These are phyloP conservation scores for Ammodytes dubius DNA, from an alignment of 2,113 vertebrate genomes.

Conservation along the genomic window DNA sequence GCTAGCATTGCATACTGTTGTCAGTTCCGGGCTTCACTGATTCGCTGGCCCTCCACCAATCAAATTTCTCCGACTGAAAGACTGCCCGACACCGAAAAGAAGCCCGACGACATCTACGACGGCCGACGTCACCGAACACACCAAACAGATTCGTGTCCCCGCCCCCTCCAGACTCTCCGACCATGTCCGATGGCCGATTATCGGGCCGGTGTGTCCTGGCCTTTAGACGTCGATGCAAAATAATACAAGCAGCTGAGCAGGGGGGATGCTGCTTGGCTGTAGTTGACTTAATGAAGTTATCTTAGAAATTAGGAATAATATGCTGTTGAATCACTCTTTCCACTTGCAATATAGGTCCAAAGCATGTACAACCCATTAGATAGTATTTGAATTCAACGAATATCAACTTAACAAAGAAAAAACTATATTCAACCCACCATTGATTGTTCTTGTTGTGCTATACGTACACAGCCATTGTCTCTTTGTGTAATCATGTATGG, in stretches of 20 bases:
- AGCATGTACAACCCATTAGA: neutral
- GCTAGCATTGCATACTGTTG: too few relatives aligned
- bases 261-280: neutral
- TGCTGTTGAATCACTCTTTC: neutral
- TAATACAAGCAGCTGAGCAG: constrained; percentile 22
- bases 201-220: too few relatives aligned
- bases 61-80: too few relatives aligned
- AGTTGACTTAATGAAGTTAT: neutral
- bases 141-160: too few relatives aligned
- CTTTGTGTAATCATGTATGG: constrained; percentile 19
- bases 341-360: neutral
- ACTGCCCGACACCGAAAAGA: too few relatives aligned
- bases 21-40: too few relatives aligned
- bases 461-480: constrained; percentile 32
- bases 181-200: too few relatives aligned
- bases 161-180: too few relatives aligned
- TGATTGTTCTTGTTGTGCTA: constrained; percentile 24
- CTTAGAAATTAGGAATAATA: neutral
- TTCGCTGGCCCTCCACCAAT: too few relatives aligned
- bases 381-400: constrained; percentile 16
- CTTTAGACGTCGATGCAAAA: constrained; percentile 17
- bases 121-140: too few relatives aligned
- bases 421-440: constrained; percentile 38
- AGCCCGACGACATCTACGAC: too few relatives aligned
- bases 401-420: constrained; percentile 32